A percentile compares a stretch with the other conserved stretches of the same genome.
These are phyloP conservation scores for Hyperopisus bebe DNA, from an alignment of 2,113 vertebrate species.

Conservation along the genomic window DNA sequence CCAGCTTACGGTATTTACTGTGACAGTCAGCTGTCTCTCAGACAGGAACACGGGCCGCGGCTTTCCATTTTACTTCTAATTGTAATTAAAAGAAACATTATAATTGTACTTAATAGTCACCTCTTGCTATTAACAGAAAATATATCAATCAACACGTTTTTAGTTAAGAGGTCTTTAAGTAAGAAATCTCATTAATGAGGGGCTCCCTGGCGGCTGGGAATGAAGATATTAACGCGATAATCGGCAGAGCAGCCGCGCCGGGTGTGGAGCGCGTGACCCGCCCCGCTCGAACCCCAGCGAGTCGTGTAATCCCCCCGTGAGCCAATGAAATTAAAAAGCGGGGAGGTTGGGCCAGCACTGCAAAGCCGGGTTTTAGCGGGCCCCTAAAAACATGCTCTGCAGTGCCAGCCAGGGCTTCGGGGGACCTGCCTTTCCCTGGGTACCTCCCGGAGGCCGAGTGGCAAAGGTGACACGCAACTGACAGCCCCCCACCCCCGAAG, in stretches of 20 bases:
- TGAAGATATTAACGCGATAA: not conserved
- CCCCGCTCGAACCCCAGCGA: not conserved
- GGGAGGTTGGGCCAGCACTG: not conserved
- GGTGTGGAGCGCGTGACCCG: not conserved
- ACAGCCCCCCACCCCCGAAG: not conserved
- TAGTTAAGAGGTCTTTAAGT: slow-evolving; percentile 45
- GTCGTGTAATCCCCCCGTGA: not conserved
- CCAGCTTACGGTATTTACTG: not conserved
- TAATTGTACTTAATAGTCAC: slow-evolving; percentile 1
- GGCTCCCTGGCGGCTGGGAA: not conserved
- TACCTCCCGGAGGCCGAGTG: not conserved
- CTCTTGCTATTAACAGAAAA: slow-evolving; percentile 9
- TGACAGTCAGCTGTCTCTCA: not conserved
- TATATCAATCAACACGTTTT: slow-evolving; percentile 26
- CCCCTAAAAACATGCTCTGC: not conserved
- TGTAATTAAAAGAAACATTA: not conserved
- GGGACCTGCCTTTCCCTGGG: not conserved
- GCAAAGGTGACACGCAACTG: not conserved
- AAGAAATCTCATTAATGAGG: slow-evolving; percentile 23
- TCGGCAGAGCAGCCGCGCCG: not conserved
- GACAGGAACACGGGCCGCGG: not conserved
- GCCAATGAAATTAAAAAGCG: not conserved
- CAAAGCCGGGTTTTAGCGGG: not conserved
- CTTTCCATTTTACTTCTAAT: not conserved
- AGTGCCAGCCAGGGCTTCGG: not conserved